A percentile compares a stretch with the other conserved stretches of the same genome.
phyloP scores from a whole-genome alignment of 2,888 invertebrate genomes.

The Ferrisia virgata region DNA sequence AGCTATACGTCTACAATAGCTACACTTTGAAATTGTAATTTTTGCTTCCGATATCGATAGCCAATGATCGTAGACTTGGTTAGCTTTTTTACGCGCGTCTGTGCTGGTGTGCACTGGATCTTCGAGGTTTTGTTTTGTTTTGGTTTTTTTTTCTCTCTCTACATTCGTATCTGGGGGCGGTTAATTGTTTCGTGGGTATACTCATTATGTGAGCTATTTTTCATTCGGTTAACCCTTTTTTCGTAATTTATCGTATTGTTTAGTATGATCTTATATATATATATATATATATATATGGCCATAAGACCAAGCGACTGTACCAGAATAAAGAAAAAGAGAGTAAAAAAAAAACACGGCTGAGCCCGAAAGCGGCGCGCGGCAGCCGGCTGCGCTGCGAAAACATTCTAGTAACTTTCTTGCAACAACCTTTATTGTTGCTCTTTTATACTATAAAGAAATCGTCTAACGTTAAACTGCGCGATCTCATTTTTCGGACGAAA shows the following conservation, averaged over 20 bases:
- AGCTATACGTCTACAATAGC: neutral
- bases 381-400: neutral
- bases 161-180: neutral
- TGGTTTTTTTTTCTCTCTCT: neutral
- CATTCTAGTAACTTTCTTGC: neutral
- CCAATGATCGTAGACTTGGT: neutral
- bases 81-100: no score
- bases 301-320: neutral
- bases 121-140: neutral
- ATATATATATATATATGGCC: no score
- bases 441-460: conserved; percentile 8
- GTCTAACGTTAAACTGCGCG: conserved; percentile 1
- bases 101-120: no score
- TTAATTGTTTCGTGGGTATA: conserved; percentile 25
- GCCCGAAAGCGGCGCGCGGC: neutral
- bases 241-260: conserved; percentile 13
- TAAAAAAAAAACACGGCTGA: neutral
- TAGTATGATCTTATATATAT: neutral
- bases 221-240: conserved; percentile 29
- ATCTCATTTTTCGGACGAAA: conserved; percentile 7
- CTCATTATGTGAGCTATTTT: conserved; percentile 23
- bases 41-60: conserved; percentile 22
- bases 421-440: conserved; percentile 12
- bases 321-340: neutral
- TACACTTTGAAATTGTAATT: neutral